A percentile compares a stretch with the other conserved stretches of the same genome.
phyloP scores from a whole-genome alignment of 2,888 invertebrate genomes.

The Megalurothrips usitatus region DNA sequence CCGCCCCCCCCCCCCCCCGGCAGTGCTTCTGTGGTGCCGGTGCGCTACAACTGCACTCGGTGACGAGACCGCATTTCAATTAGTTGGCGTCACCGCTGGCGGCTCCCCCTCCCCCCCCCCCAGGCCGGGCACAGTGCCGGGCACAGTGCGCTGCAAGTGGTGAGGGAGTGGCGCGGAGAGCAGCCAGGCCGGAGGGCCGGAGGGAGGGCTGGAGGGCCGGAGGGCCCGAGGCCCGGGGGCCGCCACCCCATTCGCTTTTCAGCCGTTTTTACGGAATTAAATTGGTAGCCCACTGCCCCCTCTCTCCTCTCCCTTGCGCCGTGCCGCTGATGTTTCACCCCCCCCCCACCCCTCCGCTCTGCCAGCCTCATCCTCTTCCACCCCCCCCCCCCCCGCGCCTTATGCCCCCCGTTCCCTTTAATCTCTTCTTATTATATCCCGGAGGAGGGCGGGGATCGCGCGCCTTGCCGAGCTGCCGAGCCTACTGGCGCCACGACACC shows the following conservation, averaged over 20 bases:
- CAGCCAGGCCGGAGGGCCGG: too few species aligned
- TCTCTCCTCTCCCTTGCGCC: too few species aligned
- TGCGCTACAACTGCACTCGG: neutral
- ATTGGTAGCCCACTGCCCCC: too few species aligned
- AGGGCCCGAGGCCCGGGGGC: too few species aligned
- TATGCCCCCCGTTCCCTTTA: neutral
- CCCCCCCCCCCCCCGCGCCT: neutral
- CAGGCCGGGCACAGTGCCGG: neutral
- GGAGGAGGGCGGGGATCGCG: too few species aligned
- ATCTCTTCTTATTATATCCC: neutral
- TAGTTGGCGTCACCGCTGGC: neutral
- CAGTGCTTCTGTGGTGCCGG: neutral
- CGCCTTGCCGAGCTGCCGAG: neutral
- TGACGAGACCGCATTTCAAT: neutral
- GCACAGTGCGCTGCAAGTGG: too few species aligned
- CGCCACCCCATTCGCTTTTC: too few species aligned
- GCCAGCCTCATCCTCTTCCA: neutral
- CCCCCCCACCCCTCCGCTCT: neutral
- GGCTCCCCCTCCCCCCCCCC: neutral
- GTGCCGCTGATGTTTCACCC: neutral
- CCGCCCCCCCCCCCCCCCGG: neutral
- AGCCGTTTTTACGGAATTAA: too few species aligned
- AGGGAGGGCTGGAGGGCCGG: too few species aligned
- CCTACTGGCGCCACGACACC: neutral
- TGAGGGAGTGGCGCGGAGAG: too few species aligned